Evolutionary conservation across 2,797 vertebrate species (phyloP).

Genomic region (Remorina albescens): DNA sequence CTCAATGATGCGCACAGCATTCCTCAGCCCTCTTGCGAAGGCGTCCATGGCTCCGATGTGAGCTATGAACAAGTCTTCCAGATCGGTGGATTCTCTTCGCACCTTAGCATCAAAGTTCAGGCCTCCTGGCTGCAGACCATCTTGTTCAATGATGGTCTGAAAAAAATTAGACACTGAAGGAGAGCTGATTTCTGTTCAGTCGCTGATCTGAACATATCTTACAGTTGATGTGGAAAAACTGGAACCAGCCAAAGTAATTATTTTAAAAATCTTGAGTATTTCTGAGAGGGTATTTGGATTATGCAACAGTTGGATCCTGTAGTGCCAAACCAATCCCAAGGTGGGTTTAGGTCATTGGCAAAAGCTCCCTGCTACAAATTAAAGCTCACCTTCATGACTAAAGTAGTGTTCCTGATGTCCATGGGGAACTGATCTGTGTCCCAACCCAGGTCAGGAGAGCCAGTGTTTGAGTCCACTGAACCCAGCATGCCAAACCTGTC

Average conservation of each 20-base stretch:
- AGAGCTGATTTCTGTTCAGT: too few relatives aligned
- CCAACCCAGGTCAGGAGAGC: slow-evolving; percentile 81
- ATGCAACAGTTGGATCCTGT: too few relatives aligned
- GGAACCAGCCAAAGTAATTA: too few relatives aligned
- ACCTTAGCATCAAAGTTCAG: slow-evolving; percentile 83
- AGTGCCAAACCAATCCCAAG: too few relatives aligned
- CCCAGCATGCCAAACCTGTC: slow-evolving; percentile 81
- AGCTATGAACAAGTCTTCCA: slow-evolving; percentile 80
- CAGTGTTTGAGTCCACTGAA: slow-evolving; percentile 82
- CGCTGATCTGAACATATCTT: too few relatives aligned
- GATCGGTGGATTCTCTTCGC: slow-evolving; percentile 79
- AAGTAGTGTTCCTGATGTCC: slow-evolving; percentile 80
- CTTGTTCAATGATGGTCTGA: slow-evolving; percentile 79
- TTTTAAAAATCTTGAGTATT: background rate
- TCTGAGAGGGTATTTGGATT: background rate
- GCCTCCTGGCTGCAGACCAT: slow-evolving; percentile 79
- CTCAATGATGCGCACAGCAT: slow-evolving; percentile 73
- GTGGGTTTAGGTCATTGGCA: too few relatives aligned
- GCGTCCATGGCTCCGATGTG: slow-evolving; percentile 81
- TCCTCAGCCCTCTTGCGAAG: slow-evolving; percentile 81
- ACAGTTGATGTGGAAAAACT: too few relatives aligned
- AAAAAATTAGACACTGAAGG: background rate
- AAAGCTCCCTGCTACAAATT: too few relatives aligned
- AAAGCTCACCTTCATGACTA: slow-evolving; percentile 80
- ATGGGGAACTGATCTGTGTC: slow-evolving; percentile 84